Base-by-base conservation (phyloP, 2,888 invertebrate genomes). In the Acrobeloides nanus region DNA sequence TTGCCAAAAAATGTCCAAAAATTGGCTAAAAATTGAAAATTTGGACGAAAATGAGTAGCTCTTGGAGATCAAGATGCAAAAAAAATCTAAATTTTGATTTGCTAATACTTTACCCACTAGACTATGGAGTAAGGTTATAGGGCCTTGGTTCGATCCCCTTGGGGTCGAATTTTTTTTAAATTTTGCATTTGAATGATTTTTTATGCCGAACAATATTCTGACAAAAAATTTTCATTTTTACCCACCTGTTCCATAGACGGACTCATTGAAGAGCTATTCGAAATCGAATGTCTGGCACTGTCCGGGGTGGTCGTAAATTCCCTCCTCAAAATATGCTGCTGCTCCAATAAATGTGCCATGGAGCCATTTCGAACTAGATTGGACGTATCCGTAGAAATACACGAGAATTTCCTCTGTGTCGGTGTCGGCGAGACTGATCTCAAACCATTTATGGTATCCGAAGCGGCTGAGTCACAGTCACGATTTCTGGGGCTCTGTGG, bases 191-290 rank as follows among this genome's bases (percentile, higher is more conserved):
- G n/a, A n/a, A n/a, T n/a, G n/a, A n/a, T n/a, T n/a, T n/a, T n/a
- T n/a, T n/a, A n/a, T n/a, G n/a, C n/a, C n/a, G n/a, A n/a, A n/a
- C n/a, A n/a, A n/a, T n/a, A n/a, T n/a, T n/a, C n/a, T n/a, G n/a
- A n/a, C n/a, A n/a, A n/a, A n/a, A n/a, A n/a, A n/a, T n/a, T n/a
- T n/a, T n/a, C n/a, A n/a, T n/a, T n/a, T 23, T n/a, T 24, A 48
- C 56, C 42, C 38, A 66, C 66, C 66, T 67, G 66, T 40, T 66
- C 66, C 23, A 62, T 63, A 20, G 60, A 60, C 34, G 62, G 61
- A 12, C 57, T 60, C 43, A 62, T 57, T 6, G 64, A 62, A 4
- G 63, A 65, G 29, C 59, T 56, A 38, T 61, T 61, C 12, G 65
- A 64, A 26, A 37, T 34, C n/a, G 43, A 25, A 26, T 21, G 24